phyloP scores from a whole-genome alignment of 2,113 vertebrate species.

The Hemichromis elongatus region DNA sequence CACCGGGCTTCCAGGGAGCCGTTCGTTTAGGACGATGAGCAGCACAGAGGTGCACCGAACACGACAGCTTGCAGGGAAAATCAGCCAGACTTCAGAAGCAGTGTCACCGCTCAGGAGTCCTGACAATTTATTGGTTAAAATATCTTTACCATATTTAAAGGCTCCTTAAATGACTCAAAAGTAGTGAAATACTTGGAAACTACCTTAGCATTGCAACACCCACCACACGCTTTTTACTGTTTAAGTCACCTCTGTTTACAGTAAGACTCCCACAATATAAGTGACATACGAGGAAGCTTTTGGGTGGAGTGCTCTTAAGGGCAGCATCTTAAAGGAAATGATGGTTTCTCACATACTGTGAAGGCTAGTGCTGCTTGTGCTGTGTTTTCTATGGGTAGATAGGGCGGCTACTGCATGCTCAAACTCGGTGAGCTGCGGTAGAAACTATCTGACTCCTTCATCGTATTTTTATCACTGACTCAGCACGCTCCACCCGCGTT shows the following conservation, averaged over 20 bases:
- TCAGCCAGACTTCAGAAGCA: neutral
- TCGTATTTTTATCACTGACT: neutral
- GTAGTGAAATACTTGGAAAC: neutral
- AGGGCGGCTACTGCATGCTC: neutral
- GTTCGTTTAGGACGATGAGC: neutral
- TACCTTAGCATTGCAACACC: neutral
- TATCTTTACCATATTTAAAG: neutral
- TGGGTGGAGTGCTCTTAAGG: neutral
- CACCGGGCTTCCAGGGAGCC: neutral
- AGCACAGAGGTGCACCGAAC: neutral
- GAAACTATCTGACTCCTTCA: neutral
- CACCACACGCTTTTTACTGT: fast-evolving
- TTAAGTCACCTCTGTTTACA: neutral
- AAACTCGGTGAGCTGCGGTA: neutral
- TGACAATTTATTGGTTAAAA: neutral
- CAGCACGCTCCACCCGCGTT: neutral
- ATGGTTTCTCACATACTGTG: neutral
- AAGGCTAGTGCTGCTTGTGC: neutral
- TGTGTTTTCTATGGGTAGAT: neutral
- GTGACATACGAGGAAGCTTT: neutral
- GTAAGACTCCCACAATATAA: neutral
- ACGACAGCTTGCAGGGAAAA: neutral
- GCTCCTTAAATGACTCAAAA: neutral
- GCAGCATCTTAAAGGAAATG: neutral
- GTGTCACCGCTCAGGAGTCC: fast-evolving